Conservation (phyloP, 2,888 invertebrate genomes). For the Drosophila austrosaltans region DNA sequence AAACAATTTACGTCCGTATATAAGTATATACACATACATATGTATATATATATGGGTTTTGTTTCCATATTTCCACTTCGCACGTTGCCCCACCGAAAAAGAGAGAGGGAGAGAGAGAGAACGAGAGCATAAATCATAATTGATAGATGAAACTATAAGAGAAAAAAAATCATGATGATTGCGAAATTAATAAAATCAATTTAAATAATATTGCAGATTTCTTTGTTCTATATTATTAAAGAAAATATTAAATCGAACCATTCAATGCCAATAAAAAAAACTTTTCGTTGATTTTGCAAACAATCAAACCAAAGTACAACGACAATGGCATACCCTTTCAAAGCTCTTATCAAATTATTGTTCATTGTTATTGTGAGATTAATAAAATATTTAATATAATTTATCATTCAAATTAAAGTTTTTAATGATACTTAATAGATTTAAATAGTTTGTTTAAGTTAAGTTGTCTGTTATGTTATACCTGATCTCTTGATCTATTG, state of each 20-base stretch:
- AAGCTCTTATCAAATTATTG: too few relatives aligned
- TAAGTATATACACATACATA: not conserved
- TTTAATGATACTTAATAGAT: too few relatives aligned
- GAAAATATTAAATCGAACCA: not conserved
- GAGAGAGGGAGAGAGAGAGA: not conserved
- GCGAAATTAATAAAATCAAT: slow-evolving; percentile 5
- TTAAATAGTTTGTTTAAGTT: too few relatives aligned
- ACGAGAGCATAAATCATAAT: slow-evolving; percentile 2
- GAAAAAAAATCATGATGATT: not conserved
- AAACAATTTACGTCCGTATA: slow-evolving; percentile 31
- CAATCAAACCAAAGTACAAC: too few relatives aligned
- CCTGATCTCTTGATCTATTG: too few relatives aligned
- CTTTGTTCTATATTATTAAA: not conserved
- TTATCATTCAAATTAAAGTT: too few relatives aligned
- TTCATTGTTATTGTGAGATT: too few relatives aligned
- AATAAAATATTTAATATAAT: too few relatives aligned
- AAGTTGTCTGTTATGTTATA: too few relatives aligned
- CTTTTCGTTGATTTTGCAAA: too few relatives aligned
- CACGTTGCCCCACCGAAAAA: not conserved
- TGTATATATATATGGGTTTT: slow-evolving; percentile 1
- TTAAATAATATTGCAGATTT: not conserved
- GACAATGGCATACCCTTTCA: too few relatives aligned
- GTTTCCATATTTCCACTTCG: slow-evolving; percentile 2
- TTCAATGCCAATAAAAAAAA: not conserved
- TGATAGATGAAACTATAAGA: slow-evolving; percentile 1